Base-by-base conservation (phyloP, 2,888 invertebrate genomes). In the Hirtodrosophila alboralis region DNA sequence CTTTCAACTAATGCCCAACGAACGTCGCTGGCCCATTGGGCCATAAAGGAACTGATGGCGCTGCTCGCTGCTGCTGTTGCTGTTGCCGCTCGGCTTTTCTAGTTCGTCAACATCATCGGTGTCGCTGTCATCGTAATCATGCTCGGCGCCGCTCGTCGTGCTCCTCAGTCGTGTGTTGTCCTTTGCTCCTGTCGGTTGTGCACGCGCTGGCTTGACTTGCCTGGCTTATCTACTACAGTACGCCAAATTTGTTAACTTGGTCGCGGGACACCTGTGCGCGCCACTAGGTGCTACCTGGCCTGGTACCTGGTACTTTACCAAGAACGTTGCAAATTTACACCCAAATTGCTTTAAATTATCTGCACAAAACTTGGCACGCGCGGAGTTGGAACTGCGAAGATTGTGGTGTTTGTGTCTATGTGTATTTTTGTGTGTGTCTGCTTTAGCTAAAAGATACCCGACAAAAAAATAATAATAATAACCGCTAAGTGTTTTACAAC, bases 401-500 rank as follows among this genome's bases (percentile, higher is more conserved):
- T 47, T 63, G 33, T 59, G 43, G 51, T 36, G 30, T 23, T 33
- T 53, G 7, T 43, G 12, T 41, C n/a, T n/a, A 1, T 40, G 23
- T 38, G 45, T 27, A 23, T 47, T 27, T 40, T 30, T 36, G 37
- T 28, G 62, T 57, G 37, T 51, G 31, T 30, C 14, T 30, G 18
- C 12, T 30, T 28, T 34, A 16, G 53, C 53, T 37, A 48, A 45
- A 58, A 47, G 33, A n/a, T n/a, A n/a, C n/a, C n/a, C n/a, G n/a
- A n/a, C n/a, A n/a, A 52, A 41, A 60, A 62, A 60, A 54, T 56
- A 63, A 81, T n/a, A n/a, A n/a, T n/a, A 84, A 84, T 61, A 74
- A 83, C 70, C 71, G 87, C 72, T 85, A 80, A 79, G 87, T 79
- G 87, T 85, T 79, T 79, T 79, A 86, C 87, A 84, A 84, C 78